phyloP scores from a whole-genome alignment of 2,888 invertebrate genomes.

The Scaptomyza reducta region DNA sequence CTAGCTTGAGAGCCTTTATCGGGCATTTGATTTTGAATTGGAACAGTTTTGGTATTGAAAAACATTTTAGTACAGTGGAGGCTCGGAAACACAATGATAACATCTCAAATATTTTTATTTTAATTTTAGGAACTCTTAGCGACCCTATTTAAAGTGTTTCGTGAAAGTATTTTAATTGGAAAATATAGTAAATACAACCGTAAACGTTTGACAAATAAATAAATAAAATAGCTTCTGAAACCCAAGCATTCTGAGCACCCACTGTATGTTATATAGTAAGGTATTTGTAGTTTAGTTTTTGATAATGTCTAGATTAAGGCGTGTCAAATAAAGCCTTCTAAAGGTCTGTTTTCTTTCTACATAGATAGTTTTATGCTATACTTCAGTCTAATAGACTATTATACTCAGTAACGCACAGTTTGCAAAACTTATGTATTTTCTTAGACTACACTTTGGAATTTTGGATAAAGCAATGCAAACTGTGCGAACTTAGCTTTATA shows the following conservation, averaged over 20 bases:
- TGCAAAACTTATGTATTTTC: constrained; percentile 10
- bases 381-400: constrained; percentile 67
- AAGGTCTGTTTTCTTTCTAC: constrained; percentile 4
- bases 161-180: neutral
- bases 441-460: constrained; percentile 3
- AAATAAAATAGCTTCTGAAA: neutral
- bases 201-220: neutral
- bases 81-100: neutral
- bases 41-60: constrained; percentile 13
- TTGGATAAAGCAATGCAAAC: constrained; percentile 18
- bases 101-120: neutral
- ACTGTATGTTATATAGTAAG: neutral
- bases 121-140: neutral
- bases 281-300: constrained; percentile 18
- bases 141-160: neutral
- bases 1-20: constrained; percentile 17
- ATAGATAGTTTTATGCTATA: constrained; percentile 38
- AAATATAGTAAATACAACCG: neutral
- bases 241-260: neutral
- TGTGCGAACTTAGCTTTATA: constrained; percentile 34
- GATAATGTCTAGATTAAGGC: constrained; percentile 27
- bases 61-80: constrained; percentile 8
- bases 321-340: constrained; percentile 38
- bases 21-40: constrained; percentile 8
- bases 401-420: constrained; percentile 25